Base-by-base conservation (phyloP, 1,140 invertebrate genomes). In the Samia ricini region DNA sequence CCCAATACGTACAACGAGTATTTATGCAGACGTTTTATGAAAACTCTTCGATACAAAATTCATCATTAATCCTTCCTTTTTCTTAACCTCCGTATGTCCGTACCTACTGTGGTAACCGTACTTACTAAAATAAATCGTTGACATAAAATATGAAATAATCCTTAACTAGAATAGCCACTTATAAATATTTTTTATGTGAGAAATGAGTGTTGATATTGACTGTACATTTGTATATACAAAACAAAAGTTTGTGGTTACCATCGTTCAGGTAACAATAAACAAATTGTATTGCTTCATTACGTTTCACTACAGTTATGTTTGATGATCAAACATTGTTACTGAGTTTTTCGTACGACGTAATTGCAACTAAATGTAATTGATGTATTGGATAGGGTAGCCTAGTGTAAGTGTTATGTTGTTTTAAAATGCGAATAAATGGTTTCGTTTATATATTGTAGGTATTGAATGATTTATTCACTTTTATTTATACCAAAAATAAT, bases 221-320 rank as follows among this genome's bases (percentile, higher is more conserved):
- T 52, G 51, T 52, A 50, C 49, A n/a, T n/a, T n/a, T n/a, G n/a
- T n/a, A n/a, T 8, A 42, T 15, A 42, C 33, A 12, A 12, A 42
- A 12, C 4, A 12, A 42, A 42, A 6, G 20, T 55, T 60, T 63
- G 29, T 42, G 63, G 52, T 54, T 20, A 60, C n/a, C 55, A 56
- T 63, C 56, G 52, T 57, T 36, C 56, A 57, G 15, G 19, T 57
- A 57, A 57, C 15, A 29, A 20, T 57, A 57, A 57, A 57, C 56
- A 57, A 57, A 76, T 74, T 79, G 67, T 69, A 74, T 76, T 76
- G 63, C 60, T 73, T 69, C 66, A 72, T 75, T 73, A 55, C 33
- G 4, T 42, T 42, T 42, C n/a, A 12, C 10, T 42, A 42, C 33
- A 12, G 33, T 42, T 42, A 42, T 42, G 4, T 42, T 42, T 1